A percentile compares a stretch with the other conserved stretches of the same genome.
Evolutionary conservation across 1,140 invertebrate species (phyloP).

Genomic region (Neodiprion fabricii): DNA sequence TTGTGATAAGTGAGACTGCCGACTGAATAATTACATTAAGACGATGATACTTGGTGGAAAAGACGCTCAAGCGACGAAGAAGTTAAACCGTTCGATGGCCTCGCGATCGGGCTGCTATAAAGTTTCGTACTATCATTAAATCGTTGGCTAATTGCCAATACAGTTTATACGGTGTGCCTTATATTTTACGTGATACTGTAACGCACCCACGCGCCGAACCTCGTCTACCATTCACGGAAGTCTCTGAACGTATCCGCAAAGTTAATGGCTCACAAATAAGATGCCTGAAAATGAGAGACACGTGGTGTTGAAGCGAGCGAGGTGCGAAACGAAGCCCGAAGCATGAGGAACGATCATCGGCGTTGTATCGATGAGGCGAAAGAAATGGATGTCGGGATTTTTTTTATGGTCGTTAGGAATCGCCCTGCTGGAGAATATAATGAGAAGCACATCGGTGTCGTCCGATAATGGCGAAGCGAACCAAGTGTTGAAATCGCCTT

Average conservation of each 20-base stretch:
- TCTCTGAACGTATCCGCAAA: neutral
- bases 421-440: no score
- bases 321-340: neutral
- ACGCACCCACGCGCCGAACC: neutral
- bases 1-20: no score
- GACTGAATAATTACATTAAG: no score
- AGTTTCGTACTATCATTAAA: neutral
- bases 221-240: neutral
- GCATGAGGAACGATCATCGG: no score
- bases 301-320: neutral
- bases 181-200: neutral
- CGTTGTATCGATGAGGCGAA: no score
- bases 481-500: slow-evolving; percentile 31
- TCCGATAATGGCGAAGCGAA: slow-evolving; percentile 21
- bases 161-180: neutral
- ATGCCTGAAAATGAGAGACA: neutral
- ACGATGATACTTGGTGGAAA: no score
- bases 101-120: neutral
- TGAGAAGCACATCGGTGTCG: neutral
- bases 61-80: neutral
- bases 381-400: neutral
- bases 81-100: neutral
- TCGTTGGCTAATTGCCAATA: neutral
- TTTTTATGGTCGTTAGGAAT: no score
- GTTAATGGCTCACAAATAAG: neutral